Conservation (phyloP, 2,888 invertebrate genomes). For the Clostera curtula region DNA sequence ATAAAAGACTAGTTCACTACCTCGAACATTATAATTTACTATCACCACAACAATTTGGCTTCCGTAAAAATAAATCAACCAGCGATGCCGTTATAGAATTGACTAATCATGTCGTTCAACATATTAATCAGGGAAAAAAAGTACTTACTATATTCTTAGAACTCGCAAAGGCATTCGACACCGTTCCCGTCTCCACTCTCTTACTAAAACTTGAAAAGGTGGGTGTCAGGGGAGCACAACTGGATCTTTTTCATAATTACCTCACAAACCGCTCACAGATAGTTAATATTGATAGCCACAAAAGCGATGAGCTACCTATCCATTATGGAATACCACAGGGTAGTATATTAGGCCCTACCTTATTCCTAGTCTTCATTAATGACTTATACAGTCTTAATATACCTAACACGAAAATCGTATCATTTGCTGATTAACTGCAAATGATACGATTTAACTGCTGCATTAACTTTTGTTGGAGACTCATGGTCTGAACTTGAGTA, state of each 20-base stretch:
- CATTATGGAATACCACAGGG: slow-evolving; percentile 8
- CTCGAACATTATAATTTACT: slow-evolving; percentile 1
- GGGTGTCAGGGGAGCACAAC: slow-evolving; percentile 5
- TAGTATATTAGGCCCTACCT: slow-evolving; percentile 6
- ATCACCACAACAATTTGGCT: slow-evolving; percentile 1
- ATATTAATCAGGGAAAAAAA: slow-evolving; percentile 1
- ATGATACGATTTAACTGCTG: too few relatives aligned
- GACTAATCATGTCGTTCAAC: slow-evolving; percentile 1
- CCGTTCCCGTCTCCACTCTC: slow-evolving; percentile 1
- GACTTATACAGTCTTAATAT: slow-evolving; percentile 4
- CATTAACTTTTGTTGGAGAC: slow-evolving; percentile 3
- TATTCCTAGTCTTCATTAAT: slow-evolving; percentile 5
- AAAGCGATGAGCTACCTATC: slow-evolving; percentile 1
- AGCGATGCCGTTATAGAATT: slow-evolving; percentile 6
- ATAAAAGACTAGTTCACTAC: not conserved
- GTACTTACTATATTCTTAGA: slow-evolving; percentile 7
- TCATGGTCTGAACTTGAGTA: slow-evolving; percentile 3
- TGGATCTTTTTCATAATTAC: slow-evolving; percentile 2
- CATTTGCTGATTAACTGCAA: slow-evolving; percentile 8
- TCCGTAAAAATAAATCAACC: slow-evolving; percentile 4
- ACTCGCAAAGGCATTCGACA: too few relatives aligned
- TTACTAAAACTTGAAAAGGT: slow-evolving; percentile 5
- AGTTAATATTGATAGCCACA: slow-evolving; percentile 2
- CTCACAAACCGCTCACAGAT: slow-evolving; percentile 3
- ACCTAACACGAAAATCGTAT: slow-evolving; percentile 1